phyloP scores from a whole-genome alignment of 2,888 invertebrate species.

The Beris morrisii region DNA sequence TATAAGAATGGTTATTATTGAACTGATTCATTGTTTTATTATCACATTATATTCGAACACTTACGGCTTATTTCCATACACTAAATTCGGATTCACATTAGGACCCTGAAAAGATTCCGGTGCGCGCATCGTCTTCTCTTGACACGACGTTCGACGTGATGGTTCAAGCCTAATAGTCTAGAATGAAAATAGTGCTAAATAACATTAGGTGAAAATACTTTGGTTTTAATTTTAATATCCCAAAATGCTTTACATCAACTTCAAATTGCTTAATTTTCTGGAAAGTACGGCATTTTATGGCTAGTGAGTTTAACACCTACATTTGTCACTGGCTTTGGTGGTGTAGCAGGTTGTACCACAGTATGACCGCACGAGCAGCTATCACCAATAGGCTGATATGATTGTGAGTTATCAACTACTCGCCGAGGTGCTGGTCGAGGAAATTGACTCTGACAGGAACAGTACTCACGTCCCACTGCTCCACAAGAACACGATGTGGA shows the following conservation, averaged over 20 bases:
- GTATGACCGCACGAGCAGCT: constrained; percentile 53
- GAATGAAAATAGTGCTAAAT: constrained; percentile 13
- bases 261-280: background rate
- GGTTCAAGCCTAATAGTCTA: constrained; percentile 21
- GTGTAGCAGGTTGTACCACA: constrained; percentile 52
- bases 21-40: background rate
- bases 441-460: constrained; percentile 1
- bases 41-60: background rate
- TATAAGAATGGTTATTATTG: background rate
- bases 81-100: constrained; percentile 3
- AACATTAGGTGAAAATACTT: constrained; percentile 14
- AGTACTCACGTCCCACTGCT: background rate
- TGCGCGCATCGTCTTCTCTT: constrained; percentile 24
- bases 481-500: too few relatives aligned
- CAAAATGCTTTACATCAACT: constrained; percentile 22
- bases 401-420: constrained; percentile 37
- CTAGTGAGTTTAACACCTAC: constrained; percentile 31
- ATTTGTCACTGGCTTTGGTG: constrained; percentile 41
- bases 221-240: constrained; percentile 30
- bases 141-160: background rate
- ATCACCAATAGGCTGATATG: constrained; percentile 48
- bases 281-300: background rate
- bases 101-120: constrained; percentile 25
- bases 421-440: constrained; percentile 40
- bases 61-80: constrained; percentile 26